Percentiles rank a stretch among this genome's conserved stretches.
Conservation (phyloP, 1,140 invertebrate genomes). For the Uloborus diversus region DNA sequence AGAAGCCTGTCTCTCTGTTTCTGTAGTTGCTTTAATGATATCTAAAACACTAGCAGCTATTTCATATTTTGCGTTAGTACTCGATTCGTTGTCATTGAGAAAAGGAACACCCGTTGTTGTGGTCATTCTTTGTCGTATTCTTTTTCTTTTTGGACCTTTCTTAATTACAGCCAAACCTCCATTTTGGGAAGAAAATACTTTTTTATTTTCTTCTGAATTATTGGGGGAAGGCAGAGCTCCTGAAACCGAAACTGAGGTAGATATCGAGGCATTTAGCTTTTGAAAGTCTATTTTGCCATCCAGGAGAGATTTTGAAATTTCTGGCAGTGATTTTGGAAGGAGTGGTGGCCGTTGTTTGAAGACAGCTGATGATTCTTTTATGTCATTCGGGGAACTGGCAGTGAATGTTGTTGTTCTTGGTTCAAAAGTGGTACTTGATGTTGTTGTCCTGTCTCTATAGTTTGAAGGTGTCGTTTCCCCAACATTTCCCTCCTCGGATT, state of each 20-base stretch:
- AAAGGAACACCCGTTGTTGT: background rate
- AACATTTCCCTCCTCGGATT: background rate
- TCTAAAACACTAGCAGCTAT: conserved; percentile 44
- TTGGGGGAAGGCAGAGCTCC: conserved; percentile 6
- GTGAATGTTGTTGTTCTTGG: background rate
- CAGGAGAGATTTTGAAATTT: conserved; percentile 11
- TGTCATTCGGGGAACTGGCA: background rate
- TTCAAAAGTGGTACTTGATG: background rate
- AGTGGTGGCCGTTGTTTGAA: conserved; percentile 32
- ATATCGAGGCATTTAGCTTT: conserved; percentile 40
- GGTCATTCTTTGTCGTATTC: background rate
- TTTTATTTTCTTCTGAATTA: conserved; percentile 39
- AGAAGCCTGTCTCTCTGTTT: conserved; percentile 9
- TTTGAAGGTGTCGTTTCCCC: background rate
- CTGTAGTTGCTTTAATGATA: conserved; percentile 46
- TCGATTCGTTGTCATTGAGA: background rate
- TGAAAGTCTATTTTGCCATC: conserved; percentile 37
- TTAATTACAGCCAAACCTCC: conserved; percentile 24
- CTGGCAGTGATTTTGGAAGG: conserved; percentile 31
- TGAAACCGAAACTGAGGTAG: conserved; percentile 41
- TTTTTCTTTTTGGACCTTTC: conserved; percentile 19
- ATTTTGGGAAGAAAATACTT: conserved; percentile 40
- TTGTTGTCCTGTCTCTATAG: conserved; percentile 5
- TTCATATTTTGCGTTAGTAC: conserved; percentile 33
- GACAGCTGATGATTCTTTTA: conserved; percentile 11